Evolutionary conservation across 2,888 invertebrate genomes (phyloP).

Genomic region (Scrobipalpa atriplicella): DNA sequence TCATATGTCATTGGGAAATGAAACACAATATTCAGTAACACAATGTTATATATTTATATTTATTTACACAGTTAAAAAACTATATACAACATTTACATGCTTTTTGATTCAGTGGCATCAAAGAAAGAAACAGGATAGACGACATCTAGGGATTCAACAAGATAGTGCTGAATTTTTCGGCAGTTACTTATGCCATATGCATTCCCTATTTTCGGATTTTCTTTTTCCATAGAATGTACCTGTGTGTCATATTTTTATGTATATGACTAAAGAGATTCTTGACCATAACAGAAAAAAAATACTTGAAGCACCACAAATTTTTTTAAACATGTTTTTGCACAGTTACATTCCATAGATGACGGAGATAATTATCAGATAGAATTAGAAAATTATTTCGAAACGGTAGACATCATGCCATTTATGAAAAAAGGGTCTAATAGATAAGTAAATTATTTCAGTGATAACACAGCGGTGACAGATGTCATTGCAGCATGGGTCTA

Average conservation of each 20-base stretch:
- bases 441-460: too few relatives aligned
- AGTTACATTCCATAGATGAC: background rate
- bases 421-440: background rate
- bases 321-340: background rate
- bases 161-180: background rate
- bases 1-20: slow-evolving; percentile 21
- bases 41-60: slow-evolving; percentile 45
- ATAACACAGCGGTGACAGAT: too few relatives aligned
- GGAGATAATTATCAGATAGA: background rate
- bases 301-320: too few relatives aligned
- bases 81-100: slow-evolving; percentile 36
- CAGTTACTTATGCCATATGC: background rate
- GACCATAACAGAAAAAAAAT: too few relatives aligned
- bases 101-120: slow-evolving; percentile 1
- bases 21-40: slow-evolving; percentile 41
- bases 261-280: background rate
- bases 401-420: background rate
- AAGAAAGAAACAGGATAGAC: background rate
- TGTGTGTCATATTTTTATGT: background rate
- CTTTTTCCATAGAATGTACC: background rate
- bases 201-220: background rate
- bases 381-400: background rate
- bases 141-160: background rate
- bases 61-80: slow-evolving; percentile 47
- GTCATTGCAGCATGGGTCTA: too few relatives aligned